These are phyloP conservation scores for Chloropsis hardwickii DNA, from an alignment of 2,113 vertebrate species.

Conservation along the genomic window DNA sequence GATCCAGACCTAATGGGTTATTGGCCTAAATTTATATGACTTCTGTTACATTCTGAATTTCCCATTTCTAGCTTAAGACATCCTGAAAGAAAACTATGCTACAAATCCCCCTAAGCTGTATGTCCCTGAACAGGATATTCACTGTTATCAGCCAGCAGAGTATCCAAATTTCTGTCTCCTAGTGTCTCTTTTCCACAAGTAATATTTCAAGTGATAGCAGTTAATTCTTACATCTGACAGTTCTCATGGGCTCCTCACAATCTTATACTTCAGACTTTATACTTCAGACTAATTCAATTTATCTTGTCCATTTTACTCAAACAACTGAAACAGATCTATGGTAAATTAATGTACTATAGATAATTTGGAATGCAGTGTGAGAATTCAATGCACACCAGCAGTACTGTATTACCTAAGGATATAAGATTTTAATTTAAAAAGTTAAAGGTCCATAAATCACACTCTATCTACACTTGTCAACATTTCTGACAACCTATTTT, in stretches of 20 bases:
- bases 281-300: slow-evolving; percentile 75
- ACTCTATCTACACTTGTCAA: slow-evolving; percentile 75
- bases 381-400: slow-evolving; percentile 58
- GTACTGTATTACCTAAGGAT: slow-evolving; percentile 66
- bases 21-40: background rate
- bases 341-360: slow-evolving; percentile 71
- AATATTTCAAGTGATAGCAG: slow-evolving; percentile 12
- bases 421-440: slow-evolving; percentile 78
- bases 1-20: background rate
- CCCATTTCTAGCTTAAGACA: background rate
- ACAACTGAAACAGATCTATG: slow-evolving; percentile 67
- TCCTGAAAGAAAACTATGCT: background rate
- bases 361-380: slow-evolving; percentile 69
- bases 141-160: background rate
- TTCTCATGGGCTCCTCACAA: slow-evolving; percentile 25
- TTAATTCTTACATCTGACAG: slow-evolving; percentile 62
- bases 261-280: slow-evolving; percentile 68
- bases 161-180: background rate
- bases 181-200: background rate
- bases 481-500: slow-evolving; percentile 72
- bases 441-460: slow-evolving; percentile 74
- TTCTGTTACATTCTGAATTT: background rate
- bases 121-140: background rate
- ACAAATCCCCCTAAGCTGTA: background rate
- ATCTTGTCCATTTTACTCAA: slow-evolving; percentile 72